Base-by-base conservation (phyloP, 2,888 invertebrate genomes). In the Rhimphoctona megacephalus region DNA sequence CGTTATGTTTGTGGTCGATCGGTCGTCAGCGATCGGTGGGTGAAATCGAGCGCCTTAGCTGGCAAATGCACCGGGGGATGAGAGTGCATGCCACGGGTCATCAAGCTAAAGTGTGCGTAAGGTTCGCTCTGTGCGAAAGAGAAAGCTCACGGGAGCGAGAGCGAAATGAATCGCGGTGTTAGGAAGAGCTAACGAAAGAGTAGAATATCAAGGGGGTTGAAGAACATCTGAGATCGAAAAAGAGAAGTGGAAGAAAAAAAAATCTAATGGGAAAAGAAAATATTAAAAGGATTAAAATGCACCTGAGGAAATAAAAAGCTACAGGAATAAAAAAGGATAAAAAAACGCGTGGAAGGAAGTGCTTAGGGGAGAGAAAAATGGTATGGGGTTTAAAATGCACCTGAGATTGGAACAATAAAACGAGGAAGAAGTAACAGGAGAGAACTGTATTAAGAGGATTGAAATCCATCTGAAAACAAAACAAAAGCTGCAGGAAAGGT, bases 11-110 rank as follows among this genome's bases (percentile, higher is more conserved):
- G 33, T 54, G 73, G 30, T 72, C 49, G 76, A 64, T 39, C 54
- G 57, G 70, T 79, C 30, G 30, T 49, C 46, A n/a, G 49, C 72
- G 52, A 52, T 52, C 52, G 72, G 52, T 54, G 72, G 72, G 52
- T 52, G 52, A 54, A 73, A 36, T 52, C 52, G 46, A 49, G 30
- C 49, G 36, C 54, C 52, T 46, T 43, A 36, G 46, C 69, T 69
- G 43, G 69, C n/a, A 22, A 69, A 46, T 43, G 69, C 43, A 69
- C 61, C 14, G 43, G 69, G 39, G 79, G 69, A 43, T 78, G 36
- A 69, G 54, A 39, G 67, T 43, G 61, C 61, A 46, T 33, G 14
- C 70, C 86, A 83, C 86, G 86, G 86, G 86, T 86, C 86, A 86
- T 77, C 86, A 39, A 11, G 86, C 86, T 61, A 67, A 73, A 30